These are phyloP conservation scores for Xenopus petersii DNA, from an alignment of 2,797 vertebrate genomes.

Conservation along the genomic window DNA sequence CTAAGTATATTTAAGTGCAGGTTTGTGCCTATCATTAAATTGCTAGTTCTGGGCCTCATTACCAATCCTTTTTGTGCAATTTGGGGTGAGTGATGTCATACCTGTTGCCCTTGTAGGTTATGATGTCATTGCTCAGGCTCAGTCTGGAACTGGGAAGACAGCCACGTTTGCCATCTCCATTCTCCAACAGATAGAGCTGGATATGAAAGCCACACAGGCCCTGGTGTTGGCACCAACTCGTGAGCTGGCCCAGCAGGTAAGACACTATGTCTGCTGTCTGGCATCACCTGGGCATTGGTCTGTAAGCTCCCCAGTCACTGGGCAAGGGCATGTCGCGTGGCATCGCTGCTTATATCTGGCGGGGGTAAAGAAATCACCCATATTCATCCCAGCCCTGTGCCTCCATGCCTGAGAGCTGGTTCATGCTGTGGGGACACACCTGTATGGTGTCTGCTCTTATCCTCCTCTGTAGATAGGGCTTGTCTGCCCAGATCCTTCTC, in stretches of 20 bases:
- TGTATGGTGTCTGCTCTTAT: no score
- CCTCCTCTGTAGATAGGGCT: no score
- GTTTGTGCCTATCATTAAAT: no score
- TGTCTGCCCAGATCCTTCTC: no score
- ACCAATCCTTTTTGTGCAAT: no score
- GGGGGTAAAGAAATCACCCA: conserved; percentile 34
- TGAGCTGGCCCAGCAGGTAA: conserved; percentile 78
- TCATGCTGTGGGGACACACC: conserved; percentile 44
- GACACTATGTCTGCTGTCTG: neutral
- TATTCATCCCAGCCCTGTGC: conserved; percentile 43
- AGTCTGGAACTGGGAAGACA: conserved; percentile 80
- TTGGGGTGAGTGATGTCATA: neutral
- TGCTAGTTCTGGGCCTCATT: no score
- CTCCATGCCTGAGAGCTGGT: conserved; percentile 24
- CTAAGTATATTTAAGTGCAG: no score
- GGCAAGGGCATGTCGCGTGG: conserved; percentile 28
- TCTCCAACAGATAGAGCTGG: conserved; percentile 74
- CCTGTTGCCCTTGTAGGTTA: conserved; percentile 59
- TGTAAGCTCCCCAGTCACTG: conserved; percentile 31
- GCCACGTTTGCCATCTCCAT: conserved; percentile 82
- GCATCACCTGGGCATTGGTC: no score
- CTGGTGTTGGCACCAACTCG: conserved; percentile 77
- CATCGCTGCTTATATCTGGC: neutral
- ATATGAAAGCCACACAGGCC: conserved; percentile 75
- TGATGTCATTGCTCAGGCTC: conserved; percentile 81